Percentiles rank a stretch among this genome's conserved stretches.
Evolutionary conservation across 2,888 invertebrate genomes (phyloP).

Genomic region (Schizaphis graminum): DNA sequence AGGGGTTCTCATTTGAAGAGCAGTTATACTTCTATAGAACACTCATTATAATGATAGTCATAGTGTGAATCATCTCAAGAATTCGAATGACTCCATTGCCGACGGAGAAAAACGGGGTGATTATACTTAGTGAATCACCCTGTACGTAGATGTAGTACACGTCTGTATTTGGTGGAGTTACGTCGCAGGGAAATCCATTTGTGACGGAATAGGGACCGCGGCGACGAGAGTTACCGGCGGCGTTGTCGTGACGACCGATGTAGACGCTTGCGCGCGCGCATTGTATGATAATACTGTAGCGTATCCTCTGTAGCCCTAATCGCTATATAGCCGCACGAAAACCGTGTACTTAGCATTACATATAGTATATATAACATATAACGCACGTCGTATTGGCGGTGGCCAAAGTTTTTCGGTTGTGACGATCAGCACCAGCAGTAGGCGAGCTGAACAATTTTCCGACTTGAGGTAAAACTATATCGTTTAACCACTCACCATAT

Average conservation of each 20-base stretch:
- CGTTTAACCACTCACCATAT: no score
- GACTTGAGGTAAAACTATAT: no score
- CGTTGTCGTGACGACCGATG: slow-evolving; percentile 62
- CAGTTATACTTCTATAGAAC: no score
- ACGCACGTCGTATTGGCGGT: neutral
- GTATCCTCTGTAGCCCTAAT: neutral
- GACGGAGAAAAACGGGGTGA: no score
- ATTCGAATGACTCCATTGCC: no score
- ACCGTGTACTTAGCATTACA: neutral
- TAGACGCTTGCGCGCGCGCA: slow-evolving; percentile 61
- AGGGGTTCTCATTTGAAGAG: no score
- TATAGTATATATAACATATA: neutral
- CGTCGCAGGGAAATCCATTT: slow-evolving; percentile 49
- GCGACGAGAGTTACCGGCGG: slow-evolving; percentile 23
- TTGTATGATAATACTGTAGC: neutral
- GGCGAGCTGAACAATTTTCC: no score
- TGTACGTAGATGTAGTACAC: no score
- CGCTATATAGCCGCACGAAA: neutral
- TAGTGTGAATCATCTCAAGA: no score
- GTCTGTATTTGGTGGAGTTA: neutral
- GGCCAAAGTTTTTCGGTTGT: neutral
- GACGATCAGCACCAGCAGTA: neutral
- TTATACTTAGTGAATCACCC: no score
- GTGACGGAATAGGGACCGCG: slow-evolving; percentile 20
- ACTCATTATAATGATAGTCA: no score